Base-by-base conservation (phyloP, 2,888 invertebrate genomes). In the Deilephila porcellus region DNA sequence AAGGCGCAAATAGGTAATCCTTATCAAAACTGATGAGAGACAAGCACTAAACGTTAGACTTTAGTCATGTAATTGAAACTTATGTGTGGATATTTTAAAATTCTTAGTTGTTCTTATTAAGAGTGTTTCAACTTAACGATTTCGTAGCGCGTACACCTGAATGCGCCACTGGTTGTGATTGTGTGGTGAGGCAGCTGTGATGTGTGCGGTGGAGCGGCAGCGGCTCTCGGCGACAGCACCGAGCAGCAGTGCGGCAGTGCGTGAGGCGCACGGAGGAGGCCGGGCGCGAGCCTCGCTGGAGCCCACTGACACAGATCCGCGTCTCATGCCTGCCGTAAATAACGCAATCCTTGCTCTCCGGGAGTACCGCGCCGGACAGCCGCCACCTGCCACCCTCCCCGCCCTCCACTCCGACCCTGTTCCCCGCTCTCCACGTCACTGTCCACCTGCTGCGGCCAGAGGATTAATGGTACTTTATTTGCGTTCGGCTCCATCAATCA, bases 401-500 rank as follows among this genome's bases (percentile, higher is more conserved):
- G 20, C 71, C 3, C 71, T 19, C 60, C 5, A 4, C 32, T 32
- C 32, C 32, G 25, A 37, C 20, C 60, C 14, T 8, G 20, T 14
- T 37, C 6, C 20, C 37, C 20, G 8, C 20, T 25, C 14, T 60
- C 60, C 25, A 37, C 34, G 60, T 60, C 71, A 45, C 25, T 71
- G 59, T 60, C 71, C 71, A 71, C 34, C 67, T 67, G 67, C 67
- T 67, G 67, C 45, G 67, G 67, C 67, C 14, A 20, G 45, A 4
- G 52, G 67, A 52, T 67, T 67, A 52, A 67, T 67, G 67, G 17
- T 6, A 67, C 67, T 67, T 67, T 67, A 67, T 67, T 67, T 67
- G 67, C 67, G 67, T 67, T 52, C 45, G 67, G 45, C 17, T 11
- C 67, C 11, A 67, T 67, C 67, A 52, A 67, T 67, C 67, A 67